A percentile compares a stretch with the other conserved stretches of the same genome.
Conservation (phyloP, 2,113 vertebrate species). For the human (Homo sapiens) region DNA sequence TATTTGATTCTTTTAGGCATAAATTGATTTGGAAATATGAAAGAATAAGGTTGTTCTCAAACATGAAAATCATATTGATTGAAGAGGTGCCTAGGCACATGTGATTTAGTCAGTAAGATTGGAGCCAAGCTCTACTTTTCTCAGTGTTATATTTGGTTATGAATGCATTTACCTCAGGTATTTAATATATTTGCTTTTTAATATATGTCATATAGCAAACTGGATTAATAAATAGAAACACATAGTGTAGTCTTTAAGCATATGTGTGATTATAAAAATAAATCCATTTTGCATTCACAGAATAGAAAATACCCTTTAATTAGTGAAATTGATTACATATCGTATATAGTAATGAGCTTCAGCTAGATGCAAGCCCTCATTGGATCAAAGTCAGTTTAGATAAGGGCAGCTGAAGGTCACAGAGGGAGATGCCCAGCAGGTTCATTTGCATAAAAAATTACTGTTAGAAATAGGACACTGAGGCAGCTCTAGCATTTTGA, state of each 20-base stretch:
- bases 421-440: conserved; percentile 86
- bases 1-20: not conserved
- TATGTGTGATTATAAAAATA: not conserved
- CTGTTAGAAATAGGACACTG: conserved; percentile 86
- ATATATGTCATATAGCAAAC: not conserved
- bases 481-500: conserved; percentile 88
- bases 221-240: conserved; percentile 55
- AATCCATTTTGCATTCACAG: conserved; percentile 55
- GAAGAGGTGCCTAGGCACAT: not conserved
- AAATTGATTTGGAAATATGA: conserved; percentile 16
- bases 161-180: not conserved
- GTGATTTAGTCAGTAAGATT: conserved; percentile 40
- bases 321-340: conserved; percentile 84
- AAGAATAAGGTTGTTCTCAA: conserved; percentile 24
- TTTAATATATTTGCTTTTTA: not conserved
- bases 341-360: conserved; percentile 84
- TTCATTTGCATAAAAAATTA: conserved; percentile 92
- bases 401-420: conserved; percentile 91
- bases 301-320: conserved; percentile 83
- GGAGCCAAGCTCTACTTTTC: not conserved
- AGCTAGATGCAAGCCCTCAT: conserved; percentile 79
- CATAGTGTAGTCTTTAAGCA: not conserved
- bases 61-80: conserved; percentile 20
- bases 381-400: conserved; percentile 87
- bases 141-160: not conserved